phyloP scores from a whole-genome alignment of 35 echinoderm and acorn worm genomes.

The Heliocidaris tuberculata region DNA sequence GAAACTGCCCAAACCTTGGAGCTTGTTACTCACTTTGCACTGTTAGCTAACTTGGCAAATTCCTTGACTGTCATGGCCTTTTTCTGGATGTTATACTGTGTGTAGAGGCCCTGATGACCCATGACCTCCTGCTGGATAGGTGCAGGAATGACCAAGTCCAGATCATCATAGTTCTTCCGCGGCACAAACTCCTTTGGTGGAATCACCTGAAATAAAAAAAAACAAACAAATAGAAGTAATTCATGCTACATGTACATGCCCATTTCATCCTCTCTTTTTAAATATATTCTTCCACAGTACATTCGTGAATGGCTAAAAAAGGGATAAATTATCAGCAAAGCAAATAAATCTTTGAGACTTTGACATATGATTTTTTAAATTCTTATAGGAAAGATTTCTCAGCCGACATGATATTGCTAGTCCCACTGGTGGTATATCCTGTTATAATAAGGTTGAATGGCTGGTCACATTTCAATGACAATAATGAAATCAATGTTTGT shows the following conservation, averaged over 20 bases:
- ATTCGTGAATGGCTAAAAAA: background rate
- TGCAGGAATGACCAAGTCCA: constrained; percentile 79
- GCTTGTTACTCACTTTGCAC: constrained; percentile 59
- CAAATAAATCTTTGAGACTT: background rate
- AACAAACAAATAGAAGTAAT: background rate
- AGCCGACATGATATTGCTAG: no score
- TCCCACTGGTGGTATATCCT: no score
- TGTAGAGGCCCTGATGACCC: constrained; percentile 94
- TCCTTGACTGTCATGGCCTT: constrained; percentile 83
- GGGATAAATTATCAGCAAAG: background rate
- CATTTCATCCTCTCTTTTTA: background rate
- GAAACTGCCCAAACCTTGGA: background rate
- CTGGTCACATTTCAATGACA: no score
- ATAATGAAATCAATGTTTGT: no score
- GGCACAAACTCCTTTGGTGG: constrained; percentile 97
- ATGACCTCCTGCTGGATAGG: constrained; percentile 96
- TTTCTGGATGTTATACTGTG: constrained; percentile 98
- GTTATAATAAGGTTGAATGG: no score
- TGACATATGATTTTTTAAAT: no score
- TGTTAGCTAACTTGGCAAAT: constrained; percentile 84
- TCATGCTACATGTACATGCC: background rate
- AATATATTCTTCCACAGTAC: background rate
- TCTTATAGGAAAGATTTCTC: no score
- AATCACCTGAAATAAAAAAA: constrained; percentile 75
- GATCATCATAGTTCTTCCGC: constrained; percentile 72